phyloP scores from a whole-genome alignment of 2,113 vertebrate genomes.

The Plecturocebus donacophilus region DNA sequence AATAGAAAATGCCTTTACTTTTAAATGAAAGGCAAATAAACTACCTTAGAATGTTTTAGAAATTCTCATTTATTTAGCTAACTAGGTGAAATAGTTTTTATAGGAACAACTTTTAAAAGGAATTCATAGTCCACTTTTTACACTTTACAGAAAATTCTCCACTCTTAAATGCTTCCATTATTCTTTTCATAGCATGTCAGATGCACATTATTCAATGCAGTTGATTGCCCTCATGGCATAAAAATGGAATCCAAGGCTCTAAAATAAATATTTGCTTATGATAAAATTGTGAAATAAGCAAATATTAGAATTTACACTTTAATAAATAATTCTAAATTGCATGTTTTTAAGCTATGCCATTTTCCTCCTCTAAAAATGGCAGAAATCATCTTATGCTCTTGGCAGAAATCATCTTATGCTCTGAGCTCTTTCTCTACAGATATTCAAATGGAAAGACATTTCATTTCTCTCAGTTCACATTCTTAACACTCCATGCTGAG shows the following conservation, averaged over 20 bases:
- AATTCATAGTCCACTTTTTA: background rate
- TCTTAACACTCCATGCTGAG: background rate
- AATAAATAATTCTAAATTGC: constrained; percentile 29
- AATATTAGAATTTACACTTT: background rate
- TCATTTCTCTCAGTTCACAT: background rate
- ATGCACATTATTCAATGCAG: background rate
- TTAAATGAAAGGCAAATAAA: background rate
- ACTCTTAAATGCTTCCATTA: background rate
- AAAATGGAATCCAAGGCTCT: background rate
- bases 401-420: background rate
- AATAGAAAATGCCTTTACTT: background rate
- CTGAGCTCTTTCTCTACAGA: background rate
- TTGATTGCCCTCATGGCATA: background rate
- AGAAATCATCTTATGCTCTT: background rate
- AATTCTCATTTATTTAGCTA: constrained; percentile 14
- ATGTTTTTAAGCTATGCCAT: background rate
- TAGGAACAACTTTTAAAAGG: background rate
- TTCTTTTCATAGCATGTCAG: background rate
- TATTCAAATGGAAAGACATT: background rate
- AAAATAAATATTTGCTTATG: constrained; percentile 12
- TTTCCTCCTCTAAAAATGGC: background rate
- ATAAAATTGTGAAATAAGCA: constrained; percentile 28
- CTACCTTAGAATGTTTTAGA: background rate
- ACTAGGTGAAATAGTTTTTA: background rate
- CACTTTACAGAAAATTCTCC: background rate